phyloP scores from a whole-genome alignment of 2,113 vertebrate species.

The Acinonyx jubatus region DNA sequence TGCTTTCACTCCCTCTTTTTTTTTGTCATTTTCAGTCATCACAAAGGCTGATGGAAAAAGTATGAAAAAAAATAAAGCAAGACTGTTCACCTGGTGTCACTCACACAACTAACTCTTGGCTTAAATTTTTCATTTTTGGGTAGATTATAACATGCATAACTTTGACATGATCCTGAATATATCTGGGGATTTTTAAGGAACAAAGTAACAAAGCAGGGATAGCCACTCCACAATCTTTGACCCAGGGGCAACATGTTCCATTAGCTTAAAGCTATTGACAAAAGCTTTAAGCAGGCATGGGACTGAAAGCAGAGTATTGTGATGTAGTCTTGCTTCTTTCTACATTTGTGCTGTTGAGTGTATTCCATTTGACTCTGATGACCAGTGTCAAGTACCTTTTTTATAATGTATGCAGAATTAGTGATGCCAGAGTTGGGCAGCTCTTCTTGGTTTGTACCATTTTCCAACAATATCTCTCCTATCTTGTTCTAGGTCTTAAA shows the following conservation, averaged over 20 bases:
- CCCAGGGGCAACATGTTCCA: background rate
- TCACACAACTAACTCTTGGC: background rate
- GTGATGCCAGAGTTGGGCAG: background rate
- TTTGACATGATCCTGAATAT: background rate
- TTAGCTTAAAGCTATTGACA: background rate
- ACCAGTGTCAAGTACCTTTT: background rate
- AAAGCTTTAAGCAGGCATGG: background rate
- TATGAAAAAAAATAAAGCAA: background rate
- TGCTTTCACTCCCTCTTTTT: background rate
- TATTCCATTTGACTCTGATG: background rate
- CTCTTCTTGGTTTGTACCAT: background rate
- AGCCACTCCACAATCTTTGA: background rate
- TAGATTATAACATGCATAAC: background rate
- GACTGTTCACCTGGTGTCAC: background rate
- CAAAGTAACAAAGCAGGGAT: background rate
- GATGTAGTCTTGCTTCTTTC: background rate
- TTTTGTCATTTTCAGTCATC: slow-evolving; percentile 32
- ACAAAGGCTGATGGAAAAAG: slow-evolving; percentile 11
- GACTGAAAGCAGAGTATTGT: background rate
- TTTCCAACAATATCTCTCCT: background rate
- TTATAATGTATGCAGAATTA: background rate
- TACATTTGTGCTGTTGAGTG: background rate
- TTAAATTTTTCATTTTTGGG: background rate
- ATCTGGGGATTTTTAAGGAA: background rate
- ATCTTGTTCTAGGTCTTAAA: background rate